Evolutionary conservation across 2,113 vertebrate species (phyloP), one percentile per base, ranked within the genome.

Genomic region (Haemorhous mexicanus): DNA sequence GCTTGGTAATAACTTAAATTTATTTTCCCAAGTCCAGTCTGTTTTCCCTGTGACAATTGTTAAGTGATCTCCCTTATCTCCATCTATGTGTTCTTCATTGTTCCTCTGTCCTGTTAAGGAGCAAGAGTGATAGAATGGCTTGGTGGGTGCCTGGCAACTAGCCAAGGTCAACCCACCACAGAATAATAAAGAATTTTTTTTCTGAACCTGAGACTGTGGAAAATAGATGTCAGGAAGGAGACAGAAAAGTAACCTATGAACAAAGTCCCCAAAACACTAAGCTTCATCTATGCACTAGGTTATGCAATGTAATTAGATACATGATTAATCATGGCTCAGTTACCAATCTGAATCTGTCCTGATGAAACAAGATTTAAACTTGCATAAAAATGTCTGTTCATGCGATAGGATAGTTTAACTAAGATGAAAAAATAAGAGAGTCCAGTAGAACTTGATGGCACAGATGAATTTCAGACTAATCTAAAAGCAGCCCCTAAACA

Each of bases 21-120:
- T 69, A 46, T 84, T 88, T 93, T 41, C 33, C 10, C 17, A 49
- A 39, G 10, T 63, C 39, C 16, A 35, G 37, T 35, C 66, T 47
- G 11, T 90, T 81, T 87, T 82, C 33, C 33, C 8, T 7, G 5
- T 79, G 30, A 16, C 18, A 67, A 56, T 2, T 68, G n/a, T 14
- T 37, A 81, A 76, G 12, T 68, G 30, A 75, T 43, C 14, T 76
- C 21, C 17, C 10, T 82, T 85, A 10, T 41, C 32, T 75, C 0
- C 0, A 12, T 24, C 16, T 20, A 19, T 35, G 19, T n/a, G 15
- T n/a, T 81, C n/a, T 62, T 62, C 7, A 30, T 66, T 3, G 1
- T 33, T 23, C 33, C 6, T 33, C 52, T 70, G 12, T 69, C 32
- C 14, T 53, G 6, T 67, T 76, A 52, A 56, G 56, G n/a, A 52